A percentile compares a stretch with the other conserved stretches of the same genome.
Conservation (phyloP, 2,113 vertebrate genomes). For the Panurus biarmicus region DNA sequence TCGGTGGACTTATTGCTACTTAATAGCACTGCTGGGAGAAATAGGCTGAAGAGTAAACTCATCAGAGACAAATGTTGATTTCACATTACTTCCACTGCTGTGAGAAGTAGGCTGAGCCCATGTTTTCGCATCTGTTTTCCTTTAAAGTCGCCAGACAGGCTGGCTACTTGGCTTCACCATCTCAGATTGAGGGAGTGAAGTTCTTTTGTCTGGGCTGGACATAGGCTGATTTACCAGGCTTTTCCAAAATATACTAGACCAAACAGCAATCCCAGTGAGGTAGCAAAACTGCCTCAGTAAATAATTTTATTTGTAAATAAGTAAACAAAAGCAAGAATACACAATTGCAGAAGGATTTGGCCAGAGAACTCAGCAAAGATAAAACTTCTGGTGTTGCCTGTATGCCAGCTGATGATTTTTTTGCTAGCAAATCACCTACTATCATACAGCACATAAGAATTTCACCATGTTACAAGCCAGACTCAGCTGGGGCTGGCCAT, state of each 20-base stretch:
- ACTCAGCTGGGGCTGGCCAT: neutral
- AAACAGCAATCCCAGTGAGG: neutral
- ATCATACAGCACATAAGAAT: neutral
- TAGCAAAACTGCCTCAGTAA: neutral
- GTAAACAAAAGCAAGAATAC: neutral
- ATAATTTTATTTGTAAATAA: neutral
- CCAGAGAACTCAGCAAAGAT: neutral
- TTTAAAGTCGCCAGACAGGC: neutral
- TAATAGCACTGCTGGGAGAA: neutral
- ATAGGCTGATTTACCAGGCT: neutral
- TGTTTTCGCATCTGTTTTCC: neutral
- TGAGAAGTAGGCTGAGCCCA: neutral
- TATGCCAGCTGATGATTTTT: neutral
- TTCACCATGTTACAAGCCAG: neutral
- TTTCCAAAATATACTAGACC: neutral
- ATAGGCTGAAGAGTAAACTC: neutral
- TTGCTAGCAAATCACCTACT: neutral
- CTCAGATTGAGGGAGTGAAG: neutral
- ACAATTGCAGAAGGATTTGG: neutral
- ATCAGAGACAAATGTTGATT: neutral
- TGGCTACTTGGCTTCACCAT: neutral
- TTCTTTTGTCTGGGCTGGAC: neutral
- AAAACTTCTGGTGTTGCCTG: neutral
- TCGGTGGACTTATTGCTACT: neutral
- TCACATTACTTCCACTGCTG: neutral